These are phyloP conservation scores for Limnephilus auricula DNA, from an alignment of 2,888 invertebrate species.

Conservation along the genomic window DNA sequence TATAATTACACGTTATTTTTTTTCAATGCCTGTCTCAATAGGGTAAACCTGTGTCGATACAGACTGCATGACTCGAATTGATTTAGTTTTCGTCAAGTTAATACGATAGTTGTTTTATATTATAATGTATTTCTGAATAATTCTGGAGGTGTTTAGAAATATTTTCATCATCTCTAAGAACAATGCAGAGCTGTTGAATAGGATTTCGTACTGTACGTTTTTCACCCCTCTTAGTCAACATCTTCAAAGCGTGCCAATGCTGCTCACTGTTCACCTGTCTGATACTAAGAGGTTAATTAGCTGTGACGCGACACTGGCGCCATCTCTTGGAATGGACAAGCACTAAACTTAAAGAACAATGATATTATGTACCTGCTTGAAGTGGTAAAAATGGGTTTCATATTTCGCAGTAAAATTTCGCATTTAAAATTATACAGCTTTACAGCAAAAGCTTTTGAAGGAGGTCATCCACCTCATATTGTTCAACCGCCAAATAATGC, in stretches of 20 bases:
- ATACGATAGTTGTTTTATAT: not conserved
- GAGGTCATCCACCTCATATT: not conserved
- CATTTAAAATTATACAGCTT: not conserved
- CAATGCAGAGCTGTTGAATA: not conserved
- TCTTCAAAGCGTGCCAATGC: not conserved
- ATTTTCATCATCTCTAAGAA: not conserved
- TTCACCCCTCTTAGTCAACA: not conserved
- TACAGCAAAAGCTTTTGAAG: not conserved
- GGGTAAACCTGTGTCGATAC: too few species aligned
- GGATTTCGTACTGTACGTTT: not conserved
- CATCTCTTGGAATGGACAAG: not conserved
- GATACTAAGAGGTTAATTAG: constrained; percentile 9
- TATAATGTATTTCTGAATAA: not conserved
- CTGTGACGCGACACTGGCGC: not conserved
- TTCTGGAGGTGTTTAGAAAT: not conserved
- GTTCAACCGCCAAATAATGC: not conserved
- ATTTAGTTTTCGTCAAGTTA: not conserved
- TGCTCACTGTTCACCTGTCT: not conserved
- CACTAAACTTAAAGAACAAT: not conserved
- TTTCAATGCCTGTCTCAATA: too few species aligned
- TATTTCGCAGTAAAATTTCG: not conserved
- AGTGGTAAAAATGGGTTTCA: not conserved
- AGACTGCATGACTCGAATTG: not conserved
- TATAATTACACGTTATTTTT: too few species aligned
- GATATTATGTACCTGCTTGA: not conserved